phyloP scores from a whole-genome alignment of 2,888 invertebrate species.

The Mimas tiliae region DNA sequence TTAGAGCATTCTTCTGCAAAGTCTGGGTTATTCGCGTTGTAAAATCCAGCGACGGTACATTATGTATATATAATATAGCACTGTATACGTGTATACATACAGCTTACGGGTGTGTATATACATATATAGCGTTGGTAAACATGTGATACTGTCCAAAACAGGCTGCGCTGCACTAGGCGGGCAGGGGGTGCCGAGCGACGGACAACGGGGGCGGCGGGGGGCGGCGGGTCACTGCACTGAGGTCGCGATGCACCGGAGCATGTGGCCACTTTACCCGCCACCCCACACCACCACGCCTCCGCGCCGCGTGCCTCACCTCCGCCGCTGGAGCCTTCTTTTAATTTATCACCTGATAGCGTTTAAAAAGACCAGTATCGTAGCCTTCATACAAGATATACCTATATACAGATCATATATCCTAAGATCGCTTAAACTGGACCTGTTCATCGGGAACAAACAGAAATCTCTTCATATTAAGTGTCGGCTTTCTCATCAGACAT shows the following conservation, averaged over 20 bases:
- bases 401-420: no score
- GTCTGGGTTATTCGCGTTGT: no score
- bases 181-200: slow-evolving; percentile 30
- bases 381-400: no score
- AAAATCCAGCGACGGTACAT: neutral
- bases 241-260: slow-evolving; percentile 71
- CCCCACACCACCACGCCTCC: slow-evolving; percentile 39
- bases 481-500: no score
- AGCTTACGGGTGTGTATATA: neutral
- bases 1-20: neutral
- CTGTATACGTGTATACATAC: slow-evolving; percentile 5
- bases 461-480: no score
- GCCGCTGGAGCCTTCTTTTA: slow-evolving; percentile 43
- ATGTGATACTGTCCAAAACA: slow-evolving; percentile 50
- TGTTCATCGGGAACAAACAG: no score
- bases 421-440: no score
- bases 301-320: slow-evolving; percentile 41
- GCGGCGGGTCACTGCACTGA: slow-evolving; percentile 73
- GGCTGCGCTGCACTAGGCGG: slow-evolving; percentile 44
- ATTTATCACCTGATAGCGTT: slow-evolving; percentile 40
- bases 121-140: slow-evolving; percentile 20
- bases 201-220: slow-evolving; percentile 31
- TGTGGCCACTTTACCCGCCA: slow-evolving; percentile 56
- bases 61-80: neutral
- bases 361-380: slow-evolving; percentile 28